phyloP scores from a whole-genome alignment of 2,888 invertebrate genomes.

The Tortrix viridana region DNA sequence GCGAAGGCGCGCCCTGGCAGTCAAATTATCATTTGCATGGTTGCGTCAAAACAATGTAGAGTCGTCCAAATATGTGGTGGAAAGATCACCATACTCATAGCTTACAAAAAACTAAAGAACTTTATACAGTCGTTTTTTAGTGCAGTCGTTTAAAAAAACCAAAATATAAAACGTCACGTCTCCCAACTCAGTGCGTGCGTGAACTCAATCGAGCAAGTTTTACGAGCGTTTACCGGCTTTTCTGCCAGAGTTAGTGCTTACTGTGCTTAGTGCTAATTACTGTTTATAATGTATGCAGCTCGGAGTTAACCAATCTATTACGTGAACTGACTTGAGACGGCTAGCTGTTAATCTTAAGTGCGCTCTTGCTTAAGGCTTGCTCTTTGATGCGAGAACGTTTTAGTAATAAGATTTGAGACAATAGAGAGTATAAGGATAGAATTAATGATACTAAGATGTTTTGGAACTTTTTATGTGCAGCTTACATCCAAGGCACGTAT shows the following conservation, averaged over 20 bases:
- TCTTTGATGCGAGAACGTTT: neutral
- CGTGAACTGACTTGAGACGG: constrained; percentile 7
- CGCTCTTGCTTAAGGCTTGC: neutral
- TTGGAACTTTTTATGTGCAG: too few species aligned
- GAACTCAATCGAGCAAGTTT: constrained; percentile 5
- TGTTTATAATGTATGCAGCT: neutral
- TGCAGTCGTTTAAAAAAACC: neutral
- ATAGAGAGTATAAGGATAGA: too few species aligned
- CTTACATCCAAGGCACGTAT: too few species aligned
- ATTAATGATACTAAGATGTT: too few species aligned
- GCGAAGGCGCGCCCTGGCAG: too few species aligned
- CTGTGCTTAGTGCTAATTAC: neutral
- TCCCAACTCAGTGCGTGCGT: neutral
- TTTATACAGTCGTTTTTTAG: too few species aligned
- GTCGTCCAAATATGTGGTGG: too few species aligned
- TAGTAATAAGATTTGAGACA: neutral
- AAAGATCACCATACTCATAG: too few species aligned
- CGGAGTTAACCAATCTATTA: constrained; percentile 6
- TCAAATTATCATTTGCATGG: too few species aligned
- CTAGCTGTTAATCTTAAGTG: neutral
- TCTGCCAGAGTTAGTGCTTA: constrained; percentile 10
- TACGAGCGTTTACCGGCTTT: constrained; percentile 13
- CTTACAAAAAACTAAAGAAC: too few species aligned
- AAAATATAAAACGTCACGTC: neutral
- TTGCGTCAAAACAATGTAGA: too few species aligned